phyloP scores from a whole-genome alignment of 2,113 vertebrate genomes.

The Elaphurus davidianus region DNA sequence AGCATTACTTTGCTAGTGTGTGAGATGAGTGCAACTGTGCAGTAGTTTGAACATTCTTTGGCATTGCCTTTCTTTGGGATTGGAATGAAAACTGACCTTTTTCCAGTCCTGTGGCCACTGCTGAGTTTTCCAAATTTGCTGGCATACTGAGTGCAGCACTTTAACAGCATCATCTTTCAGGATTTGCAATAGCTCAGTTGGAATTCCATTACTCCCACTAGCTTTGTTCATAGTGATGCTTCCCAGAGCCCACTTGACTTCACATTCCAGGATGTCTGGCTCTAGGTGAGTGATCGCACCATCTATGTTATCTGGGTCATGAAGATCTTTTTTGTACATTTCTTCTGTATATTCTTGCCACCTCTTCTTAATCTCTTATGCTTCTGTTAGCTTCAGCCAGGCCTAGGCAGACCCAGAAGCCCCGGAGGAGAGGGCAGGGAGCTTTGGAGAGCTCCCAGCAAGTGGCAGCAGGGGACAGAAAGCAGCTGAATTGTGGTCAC shows the following conservation, averaged over 20 bases:
- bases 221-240: background rate
- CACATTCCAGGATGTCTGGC: background rate
- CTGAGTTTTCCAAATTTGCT: too few relatives aligned
- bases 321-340: background rate
- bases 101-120: too few relatives aligned
- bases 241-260: background rate
- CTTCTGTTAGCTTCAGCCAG: background rate
- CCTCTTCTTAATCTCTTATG: background rate
- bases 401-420: background rate
- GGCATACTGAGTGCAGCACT: too few relatives aligned
- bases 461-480: background rate
- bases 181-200: background rate
- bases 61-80: too few relatives aligned
- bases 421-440: background rate
- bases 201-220: background rate
- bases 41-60: background rate
- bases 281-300: background rate
- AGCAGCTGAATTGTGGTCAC: background rate
- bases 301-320: background rate
- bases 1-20: background rate
- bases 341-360: background rate
- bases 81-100: too few relatives aligned
- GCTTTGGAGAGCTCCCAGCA: background rate
- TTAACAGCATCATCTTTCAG: too few relatives aligned
- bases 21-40: background rate